Base-by-base conservation (phyloP, 2,113 vertebrate genomes). In the Actenoides lindsayi region DNA sequence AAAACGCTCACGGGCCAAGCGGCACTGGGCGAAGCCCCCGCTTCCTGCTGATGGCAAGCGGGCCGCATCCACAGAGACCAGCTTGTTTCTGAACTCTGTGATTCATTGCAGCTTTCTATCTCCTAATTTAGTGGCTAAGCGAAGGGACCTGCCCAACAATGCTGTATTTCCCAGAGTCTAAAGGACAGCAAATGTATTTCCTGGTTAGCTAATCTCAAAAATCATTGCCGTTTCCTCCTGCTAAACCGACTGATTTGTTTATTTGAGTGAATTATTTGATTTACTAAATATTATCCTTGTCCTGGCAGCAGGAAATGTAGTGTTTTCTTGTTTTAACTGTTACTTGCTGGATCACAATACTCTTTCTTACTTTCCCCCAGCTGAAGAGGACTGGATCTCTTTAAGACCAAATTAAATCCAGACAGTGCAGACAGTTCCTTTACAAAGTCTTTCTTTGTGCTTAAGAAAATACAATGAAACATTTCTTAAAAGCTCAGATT, bases 1-100 rank as follows among this genome's bases (percentile, higher is more conserved):
- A 9, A 4, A 6, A 3, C 0, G 4, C 74, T 11, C 6, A 1
- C 7, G 7, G 35, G 7, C 7, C 0, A 1, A 28, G 56, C 0
- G 2, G 48, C 44, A 1, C 71, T 1, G 51, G 2, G 25, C 9
- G 7, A 8, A 28, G 31, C 18, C 19, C 48, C 18, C 2, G 1
- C 63, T 44, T 11, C 74, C 84, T 7, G 69, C 41, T 4, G 44
- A 12, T 1, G 2, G 41, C 70, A 17, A 20, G 25, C 13, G 4
- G 67, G 67, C 46, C 6, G 0, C 33, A 10, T 5, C 9, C 1
- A 7, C 33, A 20, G 15, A 68, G 27, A n/a, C 50, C 74, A 2
- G 1, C 7, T 67, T 17, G 5, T 13, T 63, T 33, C 69, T 24
- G 2, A 57, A 16, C 20, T 4, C 50, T 1, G 6, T 3, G 50